Evolutionary conservation across 1,140 invertebrate species (phyloP), one percentile per base, ranked within the genome.

Genomic region (Gonioctena quinquepunctata): DNA sequence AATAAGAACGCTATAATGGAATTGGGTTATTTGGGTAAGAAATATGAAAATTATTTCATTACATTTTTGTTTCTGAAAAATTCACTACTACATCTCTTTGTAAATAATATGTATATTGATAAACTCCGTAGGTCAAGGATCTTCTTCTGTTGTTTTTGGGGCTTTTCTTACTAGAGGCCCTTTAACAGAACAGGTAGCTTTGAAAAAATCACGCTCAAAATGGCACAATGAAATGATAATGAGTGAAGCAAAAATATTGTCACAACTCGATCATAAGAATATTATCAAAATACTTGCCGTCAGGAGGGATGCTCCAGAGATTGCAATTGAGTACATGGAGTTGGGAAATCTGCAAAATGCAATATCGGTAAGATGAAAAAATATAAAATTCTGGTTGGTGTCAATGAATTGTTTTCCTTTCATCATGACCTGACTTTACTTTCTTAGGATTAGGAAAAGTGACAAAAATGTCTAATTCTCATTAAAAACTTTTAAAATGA

Each of bases 271-370:
- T 54, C 63, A 66, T 33, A 16, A 66, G 6, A 66, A 66, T 19
- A 66, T 66, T 21, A 0, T 66, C 8, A 27, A 54, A 54, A 66
- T 66, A 6, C 16, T 66, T 19, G 48, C 19, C 11, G 19, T 66
- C 19, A 26, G n/a, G 18, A 27, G 25, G 0, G 13, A 25, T 5
- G 8, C 13, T 0, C 11, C 42, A 19, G 26, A 5, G 1, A 54
- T 66, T 18, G 63, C 42, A 11, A 66, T 54, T 16, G 63, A 66
- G 23, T 11, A 0, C 5, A 54, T 66, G 48, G 25, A 25, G 1
- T 11, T 49, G 8, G 49, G 49, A 52, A 26, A 26, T 11, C 19
- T 66, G 1, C 1, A 54, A 21, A 0, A 19, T 8, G 33, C 42
- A 26, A 25, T 54, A n/a, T 0, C 5, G 42, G 63, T 66, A 56